phyloP scores from a whole-genome alignment of 1,140 invertebrate genomes.

The Uloborus diversus region DNA sequence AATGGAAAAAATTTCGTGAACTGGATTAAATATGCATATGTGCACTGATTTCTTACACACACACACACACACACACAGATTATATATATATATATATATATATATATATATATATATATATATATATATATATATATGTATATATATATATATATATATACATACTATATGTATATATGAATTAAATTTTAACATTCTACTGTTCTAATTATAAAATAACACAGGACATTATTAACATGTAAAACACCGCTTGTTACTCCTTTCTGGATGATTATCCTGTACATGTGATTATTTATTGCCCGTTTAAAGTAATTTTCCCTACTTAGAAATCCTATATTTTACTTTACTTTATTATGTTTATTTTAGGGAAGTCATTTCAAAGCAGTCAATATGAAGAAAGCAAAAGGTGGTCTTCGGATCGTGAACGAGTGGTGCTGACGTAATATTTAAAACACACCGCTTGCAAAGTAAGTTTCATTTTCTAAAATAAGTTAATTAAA shows the following conservation, averaged over 20 bases:
- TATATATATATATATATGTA: neutral
- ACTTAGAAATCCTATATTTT: neutral
- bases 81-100: too few species aligned
- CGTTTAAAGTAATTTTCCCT: neutral
- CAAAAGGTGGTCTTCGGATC: constrained; percentile 41
- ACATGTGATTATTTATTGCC: too few species aligned
- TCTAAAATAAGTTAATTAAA: too few species aligned
- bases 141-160: neutral
- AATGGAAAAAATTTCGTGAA: neutral
- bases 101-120: too few species aligned
- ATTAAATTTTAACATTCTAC: too few species aligned
- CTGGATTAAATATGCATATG: too few species aligned
- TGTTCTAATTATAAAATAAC: too few species aligned
- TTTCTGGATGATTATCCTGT: too few species aligned
- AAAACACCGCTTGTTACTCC: too few species aligned
- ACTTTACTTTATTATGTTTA: neutral
- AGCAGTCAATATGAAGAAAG: constrained; percentile 48
- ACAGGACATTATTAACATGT: too few species aligned
- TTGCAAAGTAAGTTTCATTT: neutral
- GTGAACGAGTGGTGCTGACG: constrained; percentile 36
- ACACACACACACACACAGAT: too few species aligned
- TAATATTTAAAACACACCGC: neutral
- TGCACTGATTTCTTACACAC: too few species aligned
- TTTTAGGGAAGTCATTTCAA: constrained; percentile 40
- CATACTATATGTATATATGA: neutral